phyloP scores from a whole-genome alignment of 1,140 invertebrate species.

The Cotesia typhae region DNA sequence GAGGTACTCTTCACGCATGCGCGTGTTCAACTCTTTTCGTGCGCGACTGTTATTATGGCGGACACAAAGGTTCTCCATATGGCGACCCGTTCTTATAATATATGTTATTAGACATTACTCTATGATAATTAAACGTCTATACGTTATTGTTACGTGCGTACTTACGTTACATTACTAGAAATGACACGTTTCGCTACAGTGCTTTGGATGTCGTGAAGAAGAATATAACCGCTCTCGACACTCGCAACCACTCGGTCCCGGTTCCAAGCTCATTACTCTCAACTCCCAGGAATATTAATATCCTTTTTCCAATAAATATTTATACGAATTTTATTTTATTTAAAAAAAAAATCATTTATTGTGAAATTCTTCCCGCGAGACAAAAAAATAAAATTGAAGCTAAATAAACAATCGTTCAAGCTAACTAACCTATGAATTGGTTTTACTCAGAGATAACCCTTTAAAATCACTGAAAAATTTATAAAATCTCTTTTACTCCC shows the following conservation, averaged over 20 bases:
- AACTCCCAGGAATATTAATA: no score
- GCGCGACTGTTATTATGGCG: conserved; percentile 59
- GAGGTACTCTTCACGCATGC: conserved; percentile 56
- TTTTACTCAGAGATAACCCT: no score
- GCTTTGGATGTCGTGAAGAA: conserved; percentile 59
- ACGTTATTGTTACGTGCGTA: conserved; percentile 64
- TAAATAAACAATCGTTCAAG: no score
- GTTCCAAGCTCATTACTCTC: conserved; percentile 11
- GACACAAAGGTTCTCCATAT: conserved; percentile 63
- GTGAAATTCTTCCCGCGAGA: no score
- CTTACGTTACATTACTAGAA: conserved; percentile 61
- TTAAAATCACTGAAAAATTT: no score
- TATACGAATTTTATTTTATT: no score
- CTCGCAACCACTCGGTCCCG: conserved; percentile 48
- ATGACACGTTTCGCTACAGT: conserved; percentile 66
- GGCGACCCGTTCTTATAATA: conserved; percentile 61
- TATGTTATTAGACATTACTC: conserved; percentile 68
- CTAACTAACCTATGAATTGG: no score
- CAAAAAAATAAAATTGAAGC: no score
- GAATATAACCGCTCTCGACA: neutral
- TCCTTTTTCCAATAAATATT: no score
- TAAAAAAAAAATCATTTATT: no score
- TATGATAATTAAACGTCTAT: conserved; percentile 68
- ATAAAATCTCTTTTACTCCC: no score
- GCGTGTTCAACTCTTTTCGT: conserved; percentile 63